phyloP scores from a whole-genome alignment of 2,888 invertebrate genomes.

The Formica aserva region DNA sequence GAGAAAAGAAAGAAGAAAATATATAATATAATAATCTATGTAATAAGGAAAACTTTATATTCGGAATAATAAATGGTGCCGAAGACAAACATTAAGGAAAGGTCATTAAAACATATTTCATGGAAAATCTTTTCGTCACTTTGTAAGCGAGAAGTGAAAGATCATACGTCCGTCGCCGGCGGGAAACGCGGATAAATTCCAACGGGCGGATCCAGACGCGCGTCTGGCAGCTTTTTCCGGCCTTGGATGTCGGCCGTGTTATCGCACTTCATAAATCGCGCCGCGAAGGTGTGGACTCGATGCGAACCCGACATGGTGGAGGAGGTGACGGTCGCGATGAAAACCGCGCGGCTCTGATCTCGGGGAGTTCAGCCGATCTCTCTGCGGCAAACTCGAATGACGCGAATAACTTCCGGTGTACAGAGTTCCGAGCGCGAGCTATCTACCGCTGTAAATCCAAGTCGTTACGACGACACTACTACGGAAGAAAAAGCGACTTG shows the following conservation, averaged over 20 bases:
- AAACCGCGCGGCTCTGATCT: conserved; percentile 50
- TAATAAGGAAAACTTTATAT: conserved; percentile 9
- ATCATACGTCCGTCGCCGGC: background rate
- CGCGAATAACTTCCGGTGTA: conserved; percentile 67
- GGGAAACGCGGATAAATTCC: conserved; percentile 55
- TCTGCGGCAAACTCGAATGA: conserved; percentile 59
- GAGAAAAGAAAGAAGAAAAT: background rate
- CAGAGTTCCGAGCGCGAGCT: conserved; percentile 52
- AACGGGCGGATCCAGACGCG: conserved; percentile 59
- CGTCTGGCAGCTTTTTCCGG: conserved; percentile 50
- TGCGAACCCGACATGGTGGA: conserved; percentile 49
- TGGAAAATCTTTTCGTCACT: conserved; percentile 40
- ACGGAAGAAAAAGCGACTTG: conserved; percentile 8
- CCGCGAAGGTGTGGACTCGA: conserved; percentile 63
- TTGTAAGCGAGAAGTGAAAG: conserved; percentile 39
- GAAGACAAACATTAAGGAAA: conserved; percentile 22
- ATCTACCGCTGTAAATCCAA: conserved; percentile 69
- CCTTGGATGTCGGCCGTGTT: conserved; percentile 59
- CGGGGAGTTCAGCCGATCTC: conserved; percentile 60
- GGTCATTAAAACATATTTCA: conserved; percentile 14
- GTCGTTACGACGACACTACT: conserved; percentile 57
- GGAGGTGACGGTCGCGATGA: conserved; percentile 28
- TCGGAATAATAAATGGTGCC: background rate
- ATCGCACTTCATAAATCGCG: conserved; percentile 75
- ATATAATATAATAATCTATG: background rate